A percentile compares a stretch with the other conserved stretches of the same genome.
Conservation (phyloP, 2,113 vertebrate genomes). For the Oreochromis spilurus region DNA sequence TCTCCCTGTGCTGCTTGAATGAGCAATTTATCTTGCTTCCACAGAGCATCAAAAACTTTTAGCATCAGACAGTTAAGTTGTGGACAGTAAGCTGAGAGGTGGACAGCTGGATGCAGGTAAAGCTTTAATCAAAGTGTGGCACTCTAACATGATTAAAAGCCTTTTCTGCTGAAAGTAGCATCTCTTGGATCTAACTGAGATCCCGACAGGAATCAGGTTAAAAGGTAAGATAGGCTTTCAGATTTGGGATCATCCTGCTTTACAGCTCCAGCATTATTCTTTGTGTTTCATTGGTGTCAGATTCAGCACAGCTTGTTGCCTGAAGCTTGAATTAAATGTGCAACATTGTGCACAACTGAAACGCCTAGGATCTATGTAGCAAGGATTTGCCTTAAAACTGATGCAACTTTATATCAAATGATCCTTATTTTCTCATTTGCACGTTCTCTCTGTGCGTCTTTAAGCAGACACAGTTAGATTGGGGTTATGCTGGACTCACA, state of each 20-base stretch:
- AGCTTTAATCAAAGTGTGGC: not conserved
- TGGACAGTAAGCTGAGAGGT: not conserved
- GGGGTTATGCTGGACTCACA: not conserved
- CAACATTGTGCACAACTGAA: not conserved
- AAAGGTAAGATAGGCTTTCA: not conserved
- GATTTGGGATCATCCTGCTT: not conserved
- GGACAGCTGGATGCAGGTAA: not conserved
- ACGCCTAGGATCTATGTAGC: not conserved
- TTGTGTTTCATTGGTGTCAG: not conserved
- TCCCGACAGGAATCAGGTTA: not conserved
- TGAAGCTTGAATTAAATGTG: not conserved
- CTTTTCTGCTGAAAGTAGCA: not conserved
- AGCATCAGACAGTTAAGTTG: not conserved
- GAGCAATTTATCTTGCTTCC: constrained; percentile 44
- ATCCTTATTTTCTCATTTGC: not conserved
- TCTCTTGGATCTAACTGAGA: not conserved
- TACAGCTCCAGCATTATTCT: not conserved
- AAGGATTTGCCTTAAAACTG: not conserved
- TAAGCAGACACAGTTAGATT: not conserved
- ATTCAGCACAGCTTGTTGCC: not conserved
- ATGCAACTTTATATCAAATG: not conserved
- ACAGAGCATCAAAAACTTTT: not conserved
- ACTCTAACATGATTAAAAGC: not conserved
- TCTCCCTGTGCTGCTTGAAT: constrained; percentile 35
- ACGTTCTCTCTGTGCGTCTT: not conserved